phyloP scores from a whole-genome alignment of 2,797 vertebrate species.

The Miichthys miiuy region DNA sequence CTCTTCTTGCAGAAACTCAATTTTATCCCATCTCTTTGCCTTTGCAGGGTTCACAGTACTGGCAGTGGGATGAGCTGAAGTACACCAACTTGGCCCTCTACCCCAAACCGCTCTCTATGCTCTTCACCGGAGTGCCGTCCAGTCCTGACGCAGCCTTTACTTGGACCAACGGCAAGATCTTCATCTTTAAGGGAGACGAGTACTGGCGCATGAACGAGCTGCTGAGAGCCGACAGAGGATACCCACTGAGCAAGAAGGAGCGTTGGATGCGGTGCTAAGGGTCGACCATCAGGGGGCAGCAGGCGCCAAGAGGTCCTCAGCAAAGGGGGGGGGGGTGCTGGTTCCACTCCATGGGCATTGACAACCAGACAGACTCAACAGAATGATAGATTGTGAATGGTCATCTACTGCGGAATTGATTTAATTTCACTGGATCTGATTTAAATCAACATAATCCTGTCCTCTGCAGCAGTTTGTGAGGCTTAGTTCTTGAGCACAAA shows the following conservation, averaged over 20 bases:
- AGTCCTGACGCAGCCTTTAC: conserved; percentile 87
- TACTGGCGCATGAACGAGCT: conserved; percentile 89
- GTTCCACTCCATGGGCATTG: conserved; percentile 47
- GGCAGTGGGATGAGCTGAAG: conserved; percentile 91
- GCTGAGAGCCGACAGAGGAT: conserved; percentile 86
- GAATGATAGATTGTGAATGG: conserved; percentile 23
- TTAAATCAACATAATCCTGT: not conserved
- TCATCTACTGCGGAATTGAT: not conserved
- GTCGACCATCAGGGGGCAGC: conserved; percentile 63
- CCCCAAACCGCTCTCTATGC: conserved; percentile 86
- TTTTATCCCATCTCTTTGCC: not conserved
- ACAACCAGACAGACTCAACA: conserved; percentile 49
- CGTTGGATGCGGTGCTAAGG: conserved; percentile 89
- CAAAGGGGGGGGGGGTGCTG: not conserved
- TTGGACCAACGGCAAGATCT: conserved; percentile 89
- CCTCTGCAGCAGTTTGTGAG: conserved; percentile 5
- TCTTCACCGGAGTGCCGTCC: conserved; percentile 86
- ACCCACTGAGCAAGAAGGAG: conserved; percentile 85
- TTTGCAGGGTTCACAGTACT: conserved; percentile 87
- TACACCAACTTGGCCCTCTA: conserved; percentile 81
- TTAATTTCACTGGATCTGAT: conserved; percentile 51
- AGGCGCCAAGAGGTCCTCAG: conserved; percentile 25
- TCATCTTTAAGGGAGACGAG: conserved; percentile 89
- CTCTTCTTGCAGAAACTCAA: not conserved
- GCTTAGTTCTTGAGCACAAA: conserved; percentile 11